Evolutionary conservation across 2,888 invertebrate genomes (phyloP), one percentile per base, ranked within the genome.

Genomic region (Muscina levida): DNA sequence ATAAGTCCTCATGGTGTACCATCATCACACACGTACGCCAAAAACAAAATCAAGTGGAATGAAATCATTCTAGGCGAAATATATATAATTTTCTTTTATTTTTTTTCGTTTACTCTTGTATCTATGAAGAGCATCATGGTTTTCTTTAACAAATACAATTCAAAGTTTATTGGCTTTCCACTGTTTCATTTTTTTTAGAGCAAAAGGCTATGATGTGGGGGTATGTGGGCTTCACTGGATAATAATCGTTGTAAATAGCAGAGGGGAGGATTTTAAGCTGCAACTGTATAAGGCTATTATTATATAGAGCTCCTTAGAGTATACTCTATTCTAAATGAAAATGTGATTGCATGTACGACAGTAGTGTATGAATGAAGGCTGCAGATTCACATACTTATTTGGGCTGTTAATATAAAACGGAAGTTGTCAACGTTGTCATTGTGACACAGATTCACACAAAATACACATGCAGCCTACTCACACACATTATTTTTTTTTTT

Each of bases 91-190:
- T 26, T 5, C 31, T 5, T 31, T 5, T 31, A 31, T 31, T 31
- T n/a, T n/a, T n/a, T n/a, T n/a, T n/a, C n/a, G n/a, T n/a, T n/a
- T n/a, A n/a, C n/a, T n/a, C n/a, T n/a, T n/a, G n/a, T n/a, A 8
- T 31, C 31, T 31, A 31, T 8, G 31, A 31, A 31, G 10, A 31
- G 57, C 15, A 46, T 1, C 46, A 6, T 48, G 6, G 6, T 48
- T 19, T 17, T 46, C 19, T 59, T 15, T n/a, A 46, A 70, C 72
- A 51, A 78, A 70, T 72, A 68, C 65, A 71, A 73, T 71, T 71
- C 78, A 74, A 78, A 78, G 78, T 78, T 78, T 74, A 78, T 78
- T 78, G 78, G 78, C 73, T 74, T 74, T 78, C 48, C 1, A n/a
- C n/a, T 4, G 3, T 19, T 17, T n/a, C 5, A 31, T 31, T 31